Evolutionary conservation across 2,797 vertebrate species (phyloP), one percentile per base, ranked within the genome.

Genomic region (Pitangus sulphuratus): DNA sequence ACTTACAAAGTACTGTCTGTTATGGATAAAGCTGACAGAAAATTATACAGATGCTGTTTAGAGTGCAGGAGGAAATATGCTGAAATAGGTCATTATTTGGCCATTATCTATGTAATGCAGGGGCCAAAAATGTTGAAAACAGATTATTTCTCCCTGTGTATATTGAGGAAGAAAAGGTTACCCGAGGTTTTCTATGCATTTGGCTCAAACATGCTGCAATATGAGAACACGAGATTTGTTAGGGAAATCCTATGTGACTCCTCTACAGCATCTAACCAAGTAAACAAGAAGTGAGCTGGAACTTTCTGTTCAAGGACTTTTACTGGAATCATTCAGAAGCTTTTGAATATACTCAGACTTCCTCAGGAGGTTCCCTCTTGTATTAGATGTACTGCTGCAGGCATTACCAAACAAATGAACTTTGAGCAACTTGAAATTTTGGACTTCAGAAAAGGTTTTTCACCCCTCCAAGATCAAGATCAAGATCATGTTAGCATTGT

Each of bases 231-330:
- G 85, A 93, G 90, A 95, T 95, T 97, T 84, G 31, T 69, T 84
- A 87, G 90, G 90, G 92, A 96, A 97, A 95, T 96, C 92, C 95
- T 97, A 95, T 95, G 93, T 96, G 94, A 95, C 93, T 90, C 75
- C 89, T 95, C 86, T 90, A 56, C 90, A 90, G 39, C 54, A 94
- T 92, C 88, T 91, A 89, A 97, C 60, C 51, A 89, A 97, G 95
- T 95, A 97, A 97, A 96, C 88, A 96, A 96, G 92, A 97, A 95
- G 75, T 95, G 81, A 92, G 30, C 53, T 93, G 94, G 95, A 96
- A 96, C 94, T 95, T 94, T 96, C 89, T 97, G 94, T 97, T 69
- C 92, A 89, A 90, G 66, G 68, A 60, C 47, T 87, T 88, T 95
- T 96, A 95, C 93, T 83, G 94, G 88, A 97, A 97, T 86, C 7